A percentile compares a stretch with the other conserved stretches of the same genome.
Conservation (phyloP, 1,140 invertebrate species). For the Penaeus indicus region DNA sequence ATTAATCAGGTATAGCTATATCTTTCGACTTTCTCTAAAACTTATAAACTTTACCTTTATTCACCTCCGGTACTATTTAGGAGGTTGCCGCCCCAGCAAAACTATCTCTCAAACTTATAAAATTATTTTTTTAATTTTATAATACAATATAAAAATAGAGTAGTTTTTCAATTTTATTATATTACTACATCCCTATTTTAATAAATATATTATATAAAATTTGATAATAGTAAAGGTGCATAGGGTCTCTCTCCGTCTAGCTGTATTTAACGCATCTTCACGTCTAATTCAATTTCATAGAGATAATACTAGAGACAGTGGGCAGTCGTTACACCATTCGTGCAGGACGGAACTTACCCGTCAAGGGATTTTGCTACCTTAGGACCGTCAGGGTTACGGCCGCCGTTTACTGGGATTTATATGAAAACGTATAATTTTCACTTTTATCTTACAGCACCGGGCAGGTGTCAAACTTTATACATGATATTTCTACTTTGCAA, state of each 20-base stretch:
- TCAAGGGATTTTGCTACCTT: constrained; percentile 70
- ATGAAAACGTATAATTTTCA: constrained; percentile 68
- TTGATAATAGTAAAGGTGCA: too few relatives aligned
- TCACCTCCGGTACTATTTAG: constrained; percentile 69
- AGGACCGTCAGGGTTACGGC: constrained; percentile 72
- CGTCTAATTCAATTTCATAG: too few relatives aligned
- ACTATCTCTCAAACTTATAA: constrained; percentile 68
- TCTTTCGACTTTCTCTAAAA: too few relatives aligned
- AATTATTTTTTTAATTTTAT: too few relatives aligned
- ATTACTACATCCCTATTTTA: too few relatives aligned
- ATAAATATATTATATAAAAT: too few relatives aligned
- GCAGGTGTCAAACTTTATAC: constrained; percentile 71
- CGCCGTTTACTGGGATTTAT: constrained; percentile 72
- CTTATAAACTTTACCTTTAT: constrained; percentile 67
- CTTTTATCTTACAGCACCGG: constrained; percentile 71
- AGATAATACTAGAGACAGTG: constrained; percentile 68
- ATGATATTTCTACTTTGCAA: constrained; percentile 69
- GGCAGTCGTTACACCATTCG: constrained; percentile 68
- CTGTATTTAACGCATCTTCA: too few relatives aligned
- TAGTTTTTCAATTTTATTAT: too few relatives aligned
- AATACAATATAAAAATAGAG: too few relatives aligned
- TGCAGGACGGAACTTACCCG: constrained; percentile 68
- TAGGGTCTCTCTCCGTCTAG: too few relatives aligned
- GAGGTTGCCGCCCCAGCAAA: constrained; percentile 69
- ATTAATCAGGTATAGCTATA: not conserved